Evolutionary conservation across 2,113 vertebrate genomes (phyloP), one percentile per base, ranked within the genome.

Genomic region (Brachirus orientalis): DNA sequence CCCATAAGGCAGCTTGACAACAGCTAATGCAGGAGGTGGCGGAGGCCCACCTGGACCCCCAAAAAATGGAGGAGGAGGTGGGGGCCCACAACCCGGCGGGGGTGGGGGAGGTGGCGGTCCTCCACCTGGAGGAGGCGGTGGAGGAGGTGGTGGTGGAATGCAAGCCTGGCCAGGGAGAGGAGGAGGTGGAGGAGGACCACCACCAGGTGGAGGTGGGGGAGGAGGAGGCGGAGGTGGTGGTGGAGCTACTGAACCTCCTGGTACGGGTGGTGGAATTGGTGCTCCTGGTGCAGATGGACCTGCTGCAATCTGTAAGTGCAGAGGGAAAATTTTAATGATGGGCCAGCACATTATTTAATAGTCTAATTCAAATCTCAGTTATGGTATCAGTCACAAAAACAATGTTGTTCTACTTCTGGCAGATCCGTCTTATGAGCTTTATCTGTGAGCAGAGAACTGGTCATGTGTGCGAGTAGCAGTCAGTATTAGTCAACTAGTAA

Each of bases 1-100:
- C 63, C 97, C 98, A 44, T 96, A 96, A 46, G 98, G 98, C 72
- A 97, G 80, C 28, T 91, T 94, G 46, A 91, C 18, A 12, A 91
- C 88, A 35, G 90, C 87, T 0, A 91, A 83, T 0, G 89, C 84
- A 10, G 91, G 90, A 18, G 94, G 93, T 1, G 94, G 93, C 0
- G 93, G 91, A 22, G 86, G 82, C 2, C 62, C 6, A 3, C 84
- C 82, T 3, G 40, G 57, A 6, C 83, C 86, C 4, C 94, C 91
- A 18, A 85, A 80, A 0, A 91, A 83, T 1, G 93, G 95, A 1
- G 94, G 94, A 0, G 91, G 93, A 3, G 90, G 91, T 10, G 90
- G 93, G 16, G 89, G 84, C 12, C 92, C 92, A 10, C 33, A 84
- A 0, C 89, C 86, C 0, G 92, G 91, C 0, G 88, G 86, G 0